These are phyloP conservation scores for Sminthurides bifidus DNA, from an alignment of 1,140 invertebrate species.

Conservation along the genomic window DNA sequence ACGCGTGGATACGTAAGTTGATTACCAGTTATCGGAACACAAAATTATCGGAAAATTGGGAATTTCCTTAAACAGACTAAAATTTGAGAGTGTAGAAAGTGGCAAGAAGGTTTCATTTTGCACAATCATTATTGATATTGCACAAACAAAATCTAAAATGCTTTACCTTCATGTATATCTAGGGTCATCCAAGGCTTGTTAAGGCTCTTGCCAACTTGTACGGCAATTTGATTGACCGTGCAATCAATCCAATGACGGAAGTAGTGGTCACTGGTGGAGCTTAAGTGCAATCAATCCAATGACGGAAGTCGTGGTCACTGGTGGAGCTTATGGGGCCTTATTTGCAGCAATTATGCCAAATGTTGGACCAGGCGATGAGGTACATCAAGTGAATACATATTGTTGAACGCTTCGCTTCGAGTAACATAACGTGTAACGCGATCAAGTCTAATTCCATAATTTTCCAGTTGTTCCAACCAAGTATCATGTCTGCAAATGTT, in stretches of 20 bases:
- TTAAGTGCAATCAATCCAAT: slow-evolving; percentile 65
- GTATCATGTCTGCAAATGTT: slow-evolving; percentile 31
- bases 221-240: slow-evolving; percentile 56
- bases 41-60: no score
- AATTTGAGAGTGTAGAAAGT: no score
- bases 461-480: no score
- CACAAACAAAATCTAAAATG: no score
- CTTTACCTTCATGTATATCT: no score
- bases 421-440: no score
- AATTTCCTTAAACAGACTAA: no score
- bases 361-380: slow-evolving; percentile 24
- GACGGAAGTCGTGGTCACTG: slow-evolving; percentile 71
- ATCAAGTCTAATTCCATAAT: no score
- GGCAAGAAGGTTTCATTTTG: no score
- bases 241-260: slow-evolving; percentile 70
- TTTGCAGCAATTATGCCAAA: slow-evolving; percentile 21
- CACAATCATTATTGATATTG: no score
- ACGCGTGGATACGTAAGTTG: slow-evolving; percentile 61
- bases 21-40: no score
- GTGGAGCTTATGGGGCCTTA: slow-evolving; percentile 71
- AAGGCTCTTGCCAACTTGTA: slow-evolving; percentile 75
- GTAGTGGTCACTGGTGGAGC: slow-evolving; percentile 81
- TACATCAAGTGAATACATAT: not conserved
- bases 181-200: slow-evolving; percentile 86
- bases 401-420: no score